phyloP scores from a whole-genome alignment of 2,888 invertebrate genomes.

The Andrena praecox region DNA sequence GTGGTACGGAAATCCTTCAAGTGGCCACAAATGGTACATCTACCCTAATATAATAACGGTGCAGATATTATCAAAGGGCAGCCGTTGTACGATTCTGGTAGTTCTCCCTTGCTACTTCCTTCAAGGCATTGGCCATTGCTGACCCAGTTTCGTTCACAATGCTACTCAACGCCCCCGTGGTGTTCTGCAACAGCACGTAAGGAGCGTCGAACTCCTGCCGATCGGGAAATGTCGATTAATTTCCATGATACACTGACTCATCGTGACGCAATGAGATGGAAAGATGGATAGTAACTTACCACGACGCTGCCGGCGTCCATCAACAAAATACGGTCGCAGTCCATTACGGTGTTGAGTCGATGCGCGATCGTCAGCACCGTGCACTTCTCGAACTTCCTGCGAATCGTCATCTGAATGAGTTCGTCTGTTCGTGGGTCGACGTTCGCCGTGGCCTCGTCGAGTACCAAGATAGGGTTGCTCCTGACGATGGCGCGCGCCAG shows the following conservation, averaged over 20 bases:
- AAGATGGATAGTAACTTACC: slow-evolving; percentile 73
- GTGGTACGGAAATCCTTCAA: too few species aligned
- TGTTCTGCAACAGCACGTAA: slow-evolving; percentile 86
- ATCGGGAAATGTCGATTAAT: background rate
- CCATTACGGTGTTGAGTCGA: slow-evolving; percentile 94
- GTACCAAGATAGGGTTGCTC: slow-evolving; percentile 90
- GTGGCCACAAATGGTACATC: too few species aligned
- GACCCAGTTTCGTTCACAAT: slow-evolving; percentile 90
- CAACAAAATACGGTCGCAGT: slow-evolving; percentile 94
- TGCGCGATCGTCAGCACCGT: slow-evolving; percentile 95
- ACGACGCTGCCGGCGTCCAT: slow-evolving; percentile 91
- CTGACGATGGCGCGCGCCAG: slow-evolving; percentile 92
- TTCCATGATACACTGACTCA: background rate
- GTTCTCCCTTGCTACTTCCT: slow-evolving; percentile 87
- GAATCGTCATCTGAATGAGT: slow-evolving; percentile 92
- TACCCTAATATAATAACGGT: background rate
- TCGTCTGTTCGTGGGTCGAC: slow-evolving; percentile 93
- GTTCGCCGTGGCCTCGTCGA: slow-evolving; percentile 95
- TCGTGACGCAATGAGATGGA: too few species aligned
- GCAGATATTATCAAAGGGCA: slow-evolving; percentile 47
- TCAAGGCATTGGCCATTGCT: slow-evolving; percentile 88
- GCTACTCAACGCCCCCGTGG: slow-evolving; percentile 86
- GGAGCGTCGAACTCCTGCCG: slow-evolving; percentile 90
- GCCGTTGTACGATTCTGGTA: slow-evolving; percentile 68
- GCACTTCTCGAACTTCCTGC: slow-evolving; percentile 91